These are phyloP conservation scores for Nyctibius grandis DNA, from an alignment of 2,797 vertebrate genomes.

Conservation along the genomic window DNA sequence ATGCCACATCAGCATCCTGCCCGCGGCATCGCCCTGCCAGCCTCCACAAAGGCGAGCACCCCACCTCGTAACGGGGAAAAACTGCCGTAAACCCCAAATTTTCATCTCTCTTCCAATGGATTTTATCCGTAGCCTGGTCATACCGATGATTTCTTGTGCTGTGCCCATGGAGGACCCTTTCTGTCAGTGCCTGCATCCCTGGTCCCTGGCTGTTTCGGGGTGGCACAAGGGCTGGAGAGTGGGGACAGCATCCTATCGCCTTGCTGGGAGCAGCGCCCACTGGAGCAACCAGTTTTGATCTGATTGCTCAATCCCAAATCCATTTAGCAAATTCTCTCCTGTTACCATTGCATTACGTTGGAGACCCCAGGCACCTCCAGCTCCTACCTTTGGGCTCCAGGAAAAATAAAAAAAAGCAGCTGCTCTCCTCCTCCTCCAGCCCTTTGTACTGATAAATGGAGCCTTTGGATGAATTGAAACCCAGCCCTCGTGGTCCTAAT, in stretches of 20 bases:
- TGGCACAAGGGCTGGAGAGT: neutral
- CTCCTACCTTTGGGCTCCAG: neutral
- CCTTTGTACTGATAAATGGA: constrained; percentile 5
- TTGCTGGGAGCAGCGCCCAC: neutral
- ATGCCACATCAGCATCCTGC: neutral
- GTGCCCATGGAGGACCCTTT: neutral
- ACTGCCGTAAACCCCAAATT: neutral
- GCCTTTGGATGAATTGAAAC: neutral
- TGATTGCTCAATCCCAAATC: neutral
- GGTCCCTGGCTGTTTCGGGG: fast-evolving
- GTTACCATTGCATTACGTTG: neutral
- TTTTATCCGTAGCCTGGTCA: neutral
- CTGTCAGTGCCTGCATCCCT: fast-evolving
- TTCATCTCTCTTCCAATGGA: too few species aligned
- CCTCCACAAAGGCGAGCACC: fast-evolving
- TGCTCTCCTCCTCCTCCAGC: constrained; percentile 4
- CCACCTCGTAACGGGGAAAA: fast-evolving
- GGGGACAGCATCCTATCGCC: neutral
- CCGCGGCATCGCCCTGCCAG: fast-evolving
- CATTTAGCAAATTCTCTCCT: constrained; percentile 6
- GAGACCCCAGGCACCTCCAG: neutral
- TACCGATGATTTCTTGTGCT: neutral
- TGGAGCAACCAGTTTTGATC: neutral
- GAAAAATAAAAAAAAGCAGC: neutral
- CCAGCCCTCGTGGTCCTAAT: neutral